These are phyloP conservation scores for Mus caroli DNA, from an alignment of 2,797 vertebrate species.

Conservation along the genomic window DNA sequence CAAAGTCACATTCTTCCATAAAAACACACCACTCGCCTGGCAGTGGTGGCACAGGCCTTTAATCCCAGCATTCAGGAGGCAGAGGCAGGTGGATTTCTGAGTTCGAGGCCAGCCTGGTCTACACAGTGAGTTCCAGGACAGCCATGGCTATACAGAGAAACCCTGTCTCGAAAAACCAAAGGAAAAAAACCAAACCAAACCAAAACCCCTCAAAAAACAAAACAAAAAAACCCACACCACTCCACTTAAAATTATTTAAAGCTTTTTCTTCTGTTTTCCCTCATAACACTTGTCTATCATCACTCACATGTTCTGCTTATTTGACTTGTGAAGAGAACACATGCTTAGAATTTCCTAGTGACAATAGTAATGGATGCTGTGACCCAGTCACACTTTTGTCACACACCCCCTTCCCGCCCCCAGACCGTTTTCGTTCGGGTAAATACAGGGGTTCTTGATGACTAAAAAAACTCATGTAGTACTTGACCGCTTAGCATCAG, in stretches of 20 bases:
- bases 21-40: background rate
- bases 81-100: no score
- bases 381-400: background rate
- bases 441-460: background rate
- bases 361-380: background rate
- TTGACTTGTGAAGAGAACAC: background rate
- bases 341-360: conserved; percentile 19
- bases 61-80: no score
- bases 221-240: conserved; percentile 29
- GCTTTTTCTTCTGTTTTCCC: conserved; percentile 29
- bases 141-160: no score
- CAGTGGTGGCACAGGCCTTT: no score
- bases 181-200: no score
- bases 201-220: no score
- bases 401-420: no score
- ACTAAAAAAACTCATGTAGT: conserved; percentile 18
- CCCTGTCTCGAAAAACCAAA: no score
- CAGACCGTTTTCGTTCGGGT: conserved; percentile 18
- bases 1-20: conserved; percentile 41
- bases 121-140: no score
- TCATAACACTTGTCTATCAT: background rate
- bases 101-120: no score
- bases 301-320: conserved; percentile 44
- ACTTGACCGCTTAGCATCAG: background rate
- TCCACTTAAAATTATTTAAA: conserved; percentile 30